A percentile compares a stretch with the other conserved stretches of the same genome.
Conservation (phyloP, 2,888 invertebrate genomes). For the Drosophila imparisetae region DNA sequence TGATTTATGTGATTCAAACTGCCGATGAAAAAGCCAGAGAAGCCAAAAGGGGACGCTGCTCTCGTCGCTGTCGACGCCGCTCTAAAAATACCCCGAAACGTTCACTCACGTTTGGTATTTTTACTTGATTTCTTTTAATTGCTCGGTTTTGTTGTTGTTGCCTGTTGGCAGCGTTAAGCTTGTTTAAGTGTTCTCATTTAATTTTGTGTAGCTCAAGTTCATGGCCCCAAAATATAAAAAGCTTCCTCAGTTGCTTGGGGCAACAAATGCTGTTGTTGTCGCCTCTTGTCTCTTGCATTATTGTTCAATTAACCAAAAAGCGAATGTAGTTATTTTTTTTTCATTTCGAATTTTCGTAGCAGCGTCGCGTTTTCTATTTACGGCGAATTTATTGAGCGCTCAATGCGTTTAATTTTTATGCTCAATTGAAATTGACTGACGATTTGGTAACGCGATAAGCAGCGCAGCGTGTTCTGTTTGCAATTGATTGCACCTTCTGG, state of each 20-base stretch:
- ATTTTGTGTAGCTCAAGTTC: slow-evolving; percentile 71
- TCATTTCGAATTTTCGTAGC: slow-evolving; percentile 28
- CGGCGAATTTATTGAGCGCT: slow-evolving; percentile 21
- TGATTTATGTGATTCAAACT: slow-evolving; percentile 65
- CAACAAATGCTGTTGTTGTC: slow-evolving; percentile 30
- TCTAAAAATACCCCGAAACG: slow-evolving; percentile 64
- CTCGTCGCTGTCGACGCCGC: slow-evolving; percentile 37
- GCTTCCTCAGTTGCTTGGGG: slow-evolving; percentile 55
- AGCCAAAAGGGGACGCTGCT: slow-evolving; percentile 44
- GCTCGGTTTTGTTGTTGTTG: slow-evolving; percentile 40
- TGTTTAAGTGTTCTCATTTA: slow-evolving; percentile 66
- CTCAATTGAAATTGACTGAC: slow-evolving; percentile 38
- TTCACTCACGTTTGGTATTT: slow-evolving; percentile 45
- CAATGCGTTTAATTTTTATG: slow-evolving; percentile 12
- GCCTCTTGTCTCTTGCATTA: slow-evolving; percentile 28
- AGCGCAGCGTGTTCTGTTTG: slow-evolving; percentile 2
- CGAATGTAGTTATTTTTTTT: slow-evolving; percentile 33
- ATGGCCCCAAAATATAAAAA: slow-evolving; percentile 66
- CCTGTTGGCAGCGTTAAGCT: slow-evolving; percentile 43
- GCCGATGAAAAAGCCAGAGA: slow-evolving; percentile 56
- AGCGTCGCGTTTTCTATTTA: slow-evolving; percentile 12
- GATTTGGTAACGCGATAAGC: slow-evolving; percentile 25
- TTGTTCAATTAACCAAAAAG: slow-evolving; percentile 66
- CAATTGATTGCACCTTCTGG: slow-evolving; percentile 47
- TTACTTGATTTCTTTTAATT: slow-evolving; percentile 70